Conservation (phyloP, 2,797 vertebrate genomes). For the Molossus molossus region DNA sequence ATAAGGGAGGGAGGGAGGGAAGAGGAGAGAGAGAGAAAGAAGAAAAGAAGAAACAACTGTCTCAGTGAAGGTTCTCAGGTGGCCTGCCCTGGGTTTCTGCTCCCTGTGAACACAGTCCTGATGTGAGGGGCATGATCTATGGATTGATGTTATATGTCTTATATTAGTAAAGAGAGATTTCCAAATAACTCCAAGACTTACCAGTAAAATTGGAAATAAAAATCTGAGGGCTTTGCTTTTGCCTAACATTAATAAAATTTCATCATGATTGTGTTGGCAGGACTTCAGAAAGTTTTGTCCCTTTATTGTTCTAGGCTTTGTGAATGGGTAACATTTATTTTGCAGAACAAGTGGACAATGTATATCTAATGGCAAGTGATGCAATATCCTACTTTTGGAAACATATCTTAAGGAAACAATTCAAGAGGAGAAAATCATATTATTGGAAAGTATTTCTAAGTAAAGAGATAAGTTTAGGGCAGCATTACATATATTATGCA, state of each 20-base stretch:
- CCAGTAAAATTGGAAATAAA: constrained; percentile 51
- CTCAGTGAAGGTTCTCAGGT: not conserved
- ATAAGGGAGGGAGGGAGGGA: rapidly evolving
- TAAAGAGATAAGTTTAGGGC: constrained; percentile 13
- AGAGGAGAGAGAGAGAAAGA: rapidly evolving
- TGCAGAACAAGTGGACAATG: constrained; percentile 3
- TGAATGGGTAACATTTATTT: not conserved
- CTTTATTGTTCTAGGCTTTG: not conserved
- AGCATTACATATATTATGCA: not conserved
- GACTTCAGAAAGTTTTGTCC: not conserved
- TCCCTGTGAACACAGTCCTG: not conserved
- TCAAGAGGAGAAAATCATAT: constrained; percentile 62
- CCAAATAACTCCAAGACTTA: constrained; percentile 50
- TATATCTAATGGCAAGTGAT: not conserved
- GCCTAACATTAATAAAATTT: not conserved
- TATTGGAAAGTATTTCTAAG: constrained; percentile 54
- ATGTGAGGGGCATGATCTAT: not conserved
- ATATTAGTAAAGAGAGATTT: constrained; percentile 25
- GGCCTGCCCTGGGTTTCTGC: not conserved
- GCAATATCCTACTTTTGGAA: constrained; percentile 27
- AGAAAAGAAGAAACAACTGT: not conserved
- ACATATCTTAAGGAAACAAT: constrained; percentile 16
- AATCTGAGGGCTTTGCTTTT: not conserved
- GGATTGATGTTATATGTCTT: not conserved
- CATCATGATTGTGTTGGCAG: not conserved